phyloP scores from a whole-genome alignment of 2,113 vertebrate species.

The Chloropsis cyanopogon region DNA sequence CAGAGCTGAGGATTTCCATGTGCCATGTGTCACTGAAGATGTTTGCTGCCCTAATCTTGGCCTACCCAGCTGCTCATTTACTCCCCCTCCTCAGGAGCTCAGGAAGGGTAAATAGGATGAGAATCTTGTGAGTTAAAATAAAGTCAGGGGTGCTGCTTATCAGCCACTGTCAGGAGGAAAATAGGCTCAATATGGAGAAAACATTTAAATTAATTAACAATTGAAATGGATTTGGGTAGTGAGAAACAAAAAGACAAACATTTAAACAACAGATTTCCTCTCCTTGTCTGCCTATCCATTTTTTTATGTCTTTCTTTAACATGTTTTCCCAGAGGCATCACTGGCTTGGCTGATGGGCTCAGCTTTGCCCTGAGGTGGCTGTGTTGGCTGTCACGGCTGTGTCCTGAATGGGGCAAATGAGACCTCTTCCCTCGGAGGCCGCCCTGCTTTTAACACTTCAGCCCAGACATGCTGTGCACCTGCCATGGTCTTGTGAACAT shows the following conservation, averaged over 20 bases:
- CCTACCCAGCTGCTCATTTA: not conserved
- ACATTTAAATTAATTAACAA: not conserved
- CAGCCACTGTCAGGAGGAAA: not conserved
- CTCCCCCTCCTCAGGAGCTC: not conserved
- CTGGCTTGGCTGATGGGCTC: not conserved
- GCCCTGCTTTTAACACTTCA: not conserved
- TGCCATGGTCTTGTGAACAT: not conserved
- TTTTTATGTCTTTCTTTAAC: not conserved
- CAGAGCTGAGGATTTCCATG: not conserved
- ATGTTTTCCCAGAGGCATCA: not conserved
- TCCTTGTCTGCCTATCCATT: not conserved
- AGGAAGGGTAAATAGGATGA: not conserved
- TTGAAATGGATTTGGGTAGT: not conserved
- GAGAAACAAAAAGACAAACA: not conserved
- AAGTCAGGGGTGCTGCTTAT: not conserved
- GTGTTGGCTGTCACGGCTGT: not conserved
- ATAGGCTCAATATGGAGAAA: not conserved
- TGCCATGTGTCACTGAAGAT: not conserved
- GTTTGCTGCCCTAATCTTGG: not conserved
- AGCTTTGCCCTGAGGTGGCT: not conserved
- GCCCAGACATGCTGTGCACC: not conserved
- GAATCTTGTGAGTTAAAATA: not conserved
- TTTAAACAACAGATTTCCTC: not conserved
- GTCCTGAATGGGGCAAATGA: accelerated
- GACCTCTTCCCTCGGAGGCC: not conserved